These are phyloP conservation scores for Australoheros facetus DNA, from an alignment of 2,797 vertebrate species.

Conservation along the genomic window DNA sequence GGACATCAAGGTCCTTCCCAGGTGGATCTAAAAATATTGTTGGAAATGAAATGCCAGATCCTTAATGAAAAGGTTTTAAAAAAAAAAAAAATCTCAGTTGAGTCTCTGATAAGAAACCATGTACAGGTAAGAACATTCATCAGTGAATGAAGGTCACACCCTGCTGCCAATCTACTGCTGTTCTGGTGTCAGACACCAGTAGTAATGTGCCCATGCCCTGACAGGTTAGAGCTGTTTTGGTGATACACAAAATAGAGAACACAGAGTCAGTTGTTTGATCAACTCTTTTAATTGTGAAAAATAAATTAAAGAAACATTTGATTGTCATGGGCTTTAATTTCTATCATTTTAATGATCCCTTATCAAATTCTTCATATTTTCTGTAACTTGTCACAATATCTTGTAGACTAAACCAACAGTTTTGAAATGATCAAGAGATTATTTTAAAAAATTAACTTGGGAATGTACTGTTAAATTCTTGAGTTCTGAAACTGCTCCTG, in stretches of 20 bases:
- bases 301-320: rapidly evolving
- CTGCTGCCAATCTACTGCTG: background rate
- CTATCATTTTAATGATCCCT: background rate
- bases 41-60: background rate
- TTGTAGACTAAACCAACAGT: background rate
- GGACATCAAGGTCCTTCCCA: background rate
- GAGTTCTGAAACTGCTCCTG: too few species aligned
- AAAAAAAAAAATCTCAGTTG: background rate
- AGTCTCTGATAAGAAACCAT: background rate
- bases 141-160: background rate
- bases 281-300: background rate
- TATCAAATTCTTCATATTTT: background rate
- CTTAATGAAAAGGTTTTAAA: background rate
- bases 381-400: background rate
- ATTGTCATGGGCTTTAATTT: background rate
- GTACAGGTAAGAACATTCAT: background rate
- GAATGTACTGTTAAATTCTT: too few species aligned
- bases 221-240: background rate
- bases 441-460: background rate
- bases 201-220: background rate
- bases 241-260: rapidly evolving
- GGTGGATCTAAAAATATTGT: background rate
- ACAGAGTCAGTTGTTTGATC: too few species aligned
- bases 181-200: background rate
- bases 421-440: background rate